Conservation (phyloP, 2,888 invertebrate genomes). For the Conchocele bisecta region DNA sequence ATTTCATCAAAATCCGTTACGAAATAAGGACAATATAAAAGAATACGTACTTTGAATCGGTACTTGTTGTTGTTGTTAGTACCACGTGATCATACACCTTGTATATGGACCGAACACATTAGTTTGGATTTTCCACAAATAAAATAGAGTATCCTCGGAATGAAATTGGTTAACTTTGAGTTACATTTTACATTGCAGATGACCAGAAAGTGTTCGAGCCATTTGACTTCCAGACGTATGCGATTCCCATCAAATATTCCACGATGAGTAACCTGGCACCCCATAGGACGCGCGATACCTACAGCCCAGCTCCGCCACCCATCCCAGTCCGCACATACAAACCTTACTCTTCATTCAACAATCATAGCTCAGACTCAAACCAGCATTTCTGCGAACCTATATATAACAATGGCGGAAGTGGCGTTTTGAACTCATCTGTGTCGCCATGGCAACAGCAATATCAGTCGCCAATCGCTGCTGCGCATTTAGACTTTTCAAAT, state of each 20-base stretch:
- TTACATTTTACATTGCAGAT: slow-evolving; percentile 41
- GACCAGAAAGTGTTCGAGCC: slow-evolving; percentile 50
- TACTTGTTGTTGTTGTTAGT: too few relatives aligned
- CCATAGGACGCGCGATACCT: not conserved
- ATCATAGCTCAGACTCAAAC: slow-evolving; percentile 23
- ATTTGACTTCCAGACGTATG: slow-evolving; percentile 20
- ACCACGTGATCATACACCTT: too few relatives aligned
- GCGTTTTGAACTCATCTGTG: slow-evolving; percentile 30
- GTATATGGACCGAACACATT: too few relatives aligned
- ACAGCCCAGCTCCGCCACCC: slow-evolving; percentile 46
- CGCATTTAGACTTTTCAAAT: slow-evolving; percentile 40
- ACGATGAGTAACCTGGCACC: not conserved
- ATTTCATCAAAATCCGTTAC: too few relatives aligned
- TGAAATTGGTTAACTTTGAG: not conserved
- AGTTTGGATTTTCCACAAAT: too few relatives aligned
- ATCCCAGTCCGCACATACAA: slow-evolving; percentile 54
- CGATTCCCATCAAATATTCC: slow-evolving; percentile 20
- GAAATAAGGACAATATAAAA: too few relatives aligned
- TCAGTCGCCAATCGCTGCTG: slow-evolving; percentile 30
- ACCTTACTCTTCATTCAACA: slow-evolving; percentile 47
- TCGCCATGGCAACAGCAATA: slow-evolving; percentile 50
- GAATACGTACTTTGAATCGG: too few relatives aligned
- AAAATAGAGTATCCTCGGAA: too few relatives aligned
- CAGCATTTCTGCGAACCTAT: slow-evolving; percentile 36
- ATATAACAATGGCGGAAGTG: slow-evolving; percentile 25